phyloP scores from a whole-genome alignment of 2,888 invertebrate species.

The Andrena camellia region DNA sequence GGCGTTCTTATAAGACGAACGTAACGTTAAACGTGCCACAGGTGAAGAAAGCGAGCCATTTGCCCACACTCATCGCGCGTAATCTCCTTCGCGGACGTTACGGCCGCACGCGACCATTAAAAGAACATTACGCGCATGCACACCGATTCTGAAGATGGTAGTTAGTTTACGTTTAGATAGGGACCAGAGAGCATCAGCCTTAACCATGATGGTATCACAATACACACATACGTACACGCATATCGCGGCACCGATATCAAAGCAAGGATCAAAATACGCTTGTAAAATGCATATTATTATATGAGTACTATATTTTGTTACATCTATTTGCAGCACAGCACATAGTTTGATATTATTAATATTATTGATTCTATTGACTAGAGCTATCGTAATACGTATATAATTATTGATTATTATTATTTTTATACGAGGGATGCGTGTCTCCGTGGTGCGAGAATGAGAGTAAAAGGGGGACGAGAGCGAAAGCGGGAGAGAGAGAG shows the following conservation, averaged over 20 bases:
- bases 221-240: constrained; percentile 51
- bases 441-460: constrained; percentile 59
- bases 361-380: constrained; percentile 82
- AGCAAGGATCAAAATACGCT: constrained; percentile 85
- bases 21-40: constrained; percentile 62
- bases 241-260: constrained; percentile 81
- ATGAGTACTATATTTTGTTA: constrained; percentile 84
- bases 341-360: constrained; percentile 81
- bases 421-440: constrained; percentile 77
- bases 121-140: not conserved
- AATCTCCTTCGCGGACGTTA: constrained; percentile 21
- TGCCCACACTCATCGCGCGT: constrained; percentile 36
- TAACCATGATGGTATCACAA: constrained; percentile 27
- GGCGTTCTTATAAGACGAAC: constrained; percentile 33
- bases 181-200: constrained; percentile 58
- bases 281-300: constrained; percentile 84
- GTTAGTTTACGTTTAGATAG: constrained; percentile 59
- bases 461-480: constrained; percentile 43
- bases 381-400: constrained; percentile 80
- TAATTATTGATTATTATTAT: constrained; percentile 83
- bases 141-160: constrained; percentile 38
- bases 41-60: constrained; percentile 49
- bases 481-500: constrained; percentile 23
- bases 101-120: not conserved
- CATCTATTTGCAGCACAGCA: constrained; percentile 80